phyloP scores from a whole-genome alignment of 1,140 invertebrate species.

The Manduca sexta region DNA sequence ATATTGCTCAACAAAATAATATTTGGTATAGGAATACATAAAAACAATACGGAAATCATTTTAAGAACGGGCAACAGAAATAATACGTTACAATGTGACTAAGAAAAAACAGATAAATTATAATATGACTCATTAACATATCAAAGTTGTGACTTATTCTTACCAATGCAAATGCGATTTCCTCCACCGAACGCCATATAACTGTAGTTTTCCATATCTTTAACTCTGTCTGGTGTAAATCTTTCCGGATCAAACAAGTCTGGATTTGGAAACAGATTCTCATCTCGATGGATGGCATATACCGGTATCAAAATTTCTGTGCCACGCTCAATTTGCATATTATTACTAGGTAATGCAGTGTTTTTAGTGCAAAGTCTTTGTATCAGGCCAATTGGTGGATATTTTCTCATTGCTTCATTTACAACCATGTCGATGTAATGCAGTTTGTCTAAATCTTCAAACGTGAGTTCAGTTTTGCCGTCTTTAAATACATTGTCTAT shows the following conservation, averaged over 20 bases:
- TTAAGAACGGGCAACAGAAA: too few species aligned
- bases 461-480: slow-evolving; percentile 42
- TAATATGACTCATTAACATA: too few species aligned
- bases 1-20: too few species aligned
- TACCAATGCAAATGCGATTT: slow-evolving; percentile 77
- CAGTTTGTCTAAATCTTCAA: slow-evolving; percentile 52
- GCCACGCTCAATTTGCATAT: slow-evolving; percentile 62
- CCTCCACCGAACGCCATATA: slow-evolving; percentile 83
- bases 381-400: slow-evolving; percentile 63
- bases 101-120: too few species aligned
- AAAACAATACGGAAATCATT: too few species aligned
- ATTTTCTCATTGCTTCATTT: slow-evolving; percentile 59
- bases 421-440: slow-evolving; percentile 70
- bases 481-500: slow-evolving; percentile 44
- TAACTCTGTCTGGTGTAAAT: slow-evolving; percentile 66
- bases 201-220: slow-evolving; percentile 62
- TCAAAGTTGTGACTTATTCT: neutral
- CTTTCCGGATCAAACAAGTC: slow-evolving; percentile 76
- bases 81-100: too few species aligned
- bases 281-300: slow-evolving; percentile 76
- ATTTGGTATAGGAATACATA: too few species aligned
- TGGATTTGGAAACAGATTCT: slow-evolving; percentile 73
- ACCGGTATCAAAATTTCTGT: slow-evolving; percentile 71
- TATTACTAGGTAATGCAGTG: slow-evolving; percentile 58
- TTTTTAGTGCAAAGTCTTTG: slow-evolving; percentile 55